Percentiles rank a stretch among this genome's conserved stretches.
These are phyloP conservation scores for Centropus unirufus DNA, from an alignment of 2,113 vertebrate species.

Conservation along the genomic window DNA sequence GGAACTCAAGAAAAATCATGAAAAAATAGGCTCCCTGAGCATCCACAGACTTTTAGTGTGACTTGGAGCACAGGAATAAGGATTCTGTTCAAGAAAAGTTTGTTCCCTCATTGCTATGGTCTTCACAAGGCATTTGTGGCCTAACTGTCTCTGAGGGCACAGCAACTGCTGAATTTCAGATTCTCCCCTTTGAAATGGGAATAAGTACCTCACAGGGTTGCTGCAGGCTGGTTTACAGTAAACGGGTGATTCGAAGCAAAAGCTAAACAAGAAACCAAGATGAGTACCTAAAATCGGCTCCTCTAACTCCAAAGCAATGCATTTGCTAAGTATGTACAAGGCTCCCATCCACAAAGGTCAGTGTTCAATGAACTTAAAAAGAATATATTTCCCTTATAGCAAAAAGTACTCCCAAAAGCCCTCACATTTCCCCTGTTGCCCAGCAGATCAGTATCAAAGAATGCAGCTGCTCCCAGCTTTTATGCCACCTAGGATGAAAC, in stretches of 20 bases:
- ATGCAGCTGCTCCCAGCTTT: slow-evolving; percentile 32
- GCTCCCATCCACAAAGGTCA: neutral
- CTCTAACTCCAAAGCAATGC: neutral
- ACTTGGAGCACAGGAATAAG: neutral
- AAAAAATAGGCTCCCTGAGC: neutral
- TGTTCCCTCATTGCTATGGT: neutral
- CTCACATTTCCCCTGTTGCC: neutral
- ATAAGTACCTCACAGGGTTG: neutral
- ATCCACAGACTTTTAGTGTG: neutral
- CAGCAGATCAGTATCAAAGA: neutral
- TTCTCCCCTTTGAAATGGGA: neutral
- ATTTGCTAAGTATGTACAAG: neutral
- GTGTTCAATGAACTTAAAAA: neutral
- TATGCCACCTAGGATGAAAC: slow-evolving; percentile 3
- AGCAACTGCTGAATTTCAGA: neutral
- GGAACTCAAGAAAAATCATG: neutral
- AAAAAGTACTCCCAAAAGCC: neutral
- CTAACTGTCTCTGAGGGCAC: neutral
- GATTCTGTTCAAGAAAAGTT: neutral
- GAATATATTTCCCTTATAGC: neutral
- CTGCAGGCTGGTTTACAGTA: neutral
- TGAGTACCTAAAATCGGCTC: neutral
- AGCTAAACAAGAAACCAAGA: neutral
- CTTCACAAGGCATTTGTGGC: neutral
- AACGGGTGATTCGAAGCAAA: neutral